These are phyloP conservation scores for Tringa solitaria DNA, from an alignment of 2,113 vertebrate species.

Conservation along the genomic window DNA sequence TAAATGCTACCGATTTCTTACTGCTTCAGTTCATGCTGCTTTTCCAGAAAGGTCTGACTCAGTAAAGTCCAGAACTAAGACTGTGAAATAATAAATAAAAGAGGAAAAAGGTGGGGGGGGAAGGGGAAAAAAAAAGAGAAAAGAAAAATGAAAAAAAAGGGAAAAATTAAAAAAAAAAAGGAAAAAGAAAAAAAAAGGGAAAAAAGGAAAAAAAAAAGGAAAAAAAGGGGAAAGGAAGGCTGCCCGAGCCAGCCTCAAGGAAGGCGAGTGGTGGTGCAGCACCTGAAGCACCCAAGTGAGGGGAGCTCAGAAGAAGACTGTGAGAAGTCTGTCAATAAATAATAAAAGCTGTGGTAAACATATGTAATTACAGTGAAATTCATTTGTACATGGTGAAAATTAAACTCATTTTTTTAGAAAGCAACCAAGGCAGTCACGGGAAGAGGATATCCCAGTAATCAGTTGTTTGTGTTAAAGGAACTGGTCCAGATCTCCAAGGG, in stretches of 20 bases:
- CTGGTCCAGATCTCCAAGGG: not conserved
- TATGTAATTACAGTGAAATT: not conserved
- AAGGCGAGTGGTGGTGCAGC: not conserved
- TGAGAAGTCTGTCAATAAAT: not conserved
- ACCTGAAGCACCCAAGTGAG: not conserved
- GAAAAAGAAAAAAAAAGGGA: no score
- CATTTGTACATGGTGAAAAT: not conserved
- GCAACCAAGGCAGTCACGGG: not conserved
- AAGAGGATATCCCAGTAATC: not conserved
- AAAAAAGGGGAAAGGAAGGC: not conserved
- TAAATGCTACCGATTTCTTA: not conserved
- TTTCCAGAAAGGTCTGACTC: not conserved
- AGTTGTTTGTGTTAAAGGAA: not conserved
- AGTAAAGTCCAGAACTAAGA: not conserved
- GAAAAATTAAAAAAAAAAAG: no score
- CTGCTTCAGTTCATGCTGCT: not conserved
- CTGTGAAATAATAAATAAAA: not conserved
- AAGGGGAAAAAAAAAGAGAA: no score
- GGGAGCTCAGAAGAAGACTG: not conserved
- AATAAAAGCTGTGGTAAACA: not conserved
- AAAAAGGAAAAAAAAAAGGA: no score
- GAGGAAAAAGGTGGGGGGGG: no score
- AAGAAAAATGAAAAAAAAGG: no score
- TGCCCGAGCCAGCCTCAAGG: not conserved
- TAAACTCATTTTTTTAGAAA: not conserved